Percentiles rank a stretch among this genome's conserved stretches.
Evolutionary conservation across 2,888 invertebrate genomes (phyloP).

Genomic region (Chymomyza caudatula): DNA sequence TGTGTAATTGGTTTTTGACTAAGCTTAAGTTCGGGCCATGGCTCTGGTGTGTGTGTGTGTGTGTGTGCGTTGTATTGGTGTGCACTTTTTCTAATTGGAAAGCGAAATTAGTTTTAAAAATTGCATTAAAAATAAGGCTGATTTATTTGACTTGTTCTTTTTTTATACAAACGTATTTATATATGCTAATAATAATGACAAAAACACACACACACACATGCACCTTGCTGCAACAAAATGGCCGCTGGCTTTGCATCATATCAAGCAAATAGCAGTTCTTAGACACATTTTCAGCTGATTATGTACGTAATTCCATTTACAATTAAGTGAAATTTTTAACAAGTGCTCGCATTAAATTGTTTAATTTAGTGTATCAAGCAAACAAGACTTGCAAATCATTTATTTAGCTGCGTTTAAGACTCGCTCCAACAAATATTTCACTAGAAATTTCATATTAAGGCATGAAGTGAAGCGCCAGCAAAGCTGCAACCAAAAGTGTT

Average conservation of each 20-base stretch:
- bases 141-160: constrained; percentile 71
- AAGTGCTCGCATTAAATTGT: constrained; percentile 37
- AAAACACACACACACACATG: constrained; percentile 11
- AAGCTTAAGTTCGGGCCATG: not conserved
- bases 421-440: constrained; percentile 3
- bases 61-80: not conserved
- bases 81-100: constrained; percentile 43
- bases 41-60: not conserved
- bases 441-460: constrained; percentile 11
- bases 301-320: constrained; percentile 31
- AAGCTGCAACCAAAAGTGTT: not conserved
- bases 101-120: constrained; percentile 56
- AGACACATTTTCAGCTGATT: not conserved
- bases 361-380: constrained; percentile 51
- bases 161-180: constrained; percentile 27
- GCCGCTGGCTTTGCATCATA: constrained; percentile 26
- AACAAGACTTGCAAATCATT: constrained; percentile 59
- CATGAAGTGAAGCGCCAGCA: not conserved
- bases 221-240: not conserved
- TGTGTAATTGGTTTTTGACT: not conserved
- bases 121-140: constrained; percentile 69
- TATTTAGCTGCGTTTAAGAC: constrained; percentile 40
- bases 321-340: constrained; percentile 49
- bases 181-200: not conserved
- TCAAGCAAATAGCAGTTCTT: constrained; percentile 35